Percentiles rank a stretch among this genome's conserved stretches.
Evolutionary conservation across 2,888 invertebrate species (phyloP).

Genomic region (Seira sanloemensis): DNA sequence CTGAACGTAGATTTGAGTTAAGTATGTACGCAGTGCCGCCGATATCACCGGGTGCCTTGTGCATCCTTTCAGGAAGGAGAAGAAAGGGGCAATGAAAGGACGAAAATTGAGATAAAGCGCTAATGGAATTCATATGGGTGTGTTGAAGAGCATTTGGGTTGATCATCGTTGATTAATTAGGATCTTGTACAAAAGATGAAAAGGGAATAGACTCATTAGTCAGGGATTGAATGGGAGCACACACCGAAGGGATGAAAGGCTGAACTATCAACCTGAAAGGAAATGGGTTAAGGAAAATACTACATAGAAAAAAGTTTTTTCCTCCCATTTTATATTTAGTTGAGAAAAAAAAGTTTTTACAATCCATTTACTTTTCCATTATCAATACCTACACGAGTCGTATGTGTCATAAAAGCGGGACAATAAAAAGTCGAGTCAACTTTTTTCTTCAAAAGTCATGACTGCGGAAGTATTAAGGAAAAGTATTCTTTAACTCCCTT

Average conservation of each 20-base stretch:
- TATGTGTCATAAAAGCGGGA: not conserved
- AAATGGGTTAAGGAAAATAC: not conserved
- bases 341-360: not conserved
- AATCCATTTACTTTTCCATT: conserved; percentile 4
- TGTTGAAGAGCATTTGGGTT: not conserved
- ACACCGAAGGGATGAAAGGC: not conserved
- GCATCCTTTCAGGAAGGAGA: too few species aligned
- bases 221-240: not conserved
- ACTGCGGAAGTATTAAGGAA: not conserved
- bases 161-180: conserved; percentile 1
- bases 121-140: not conserved
- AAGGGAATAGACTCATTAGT: conserved; percentile 1
- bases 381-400: conserved; percentile 4
- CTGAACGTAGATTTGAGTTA: not conserved
- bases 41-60: not conserved
- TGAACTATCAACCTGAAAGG: not conserved
- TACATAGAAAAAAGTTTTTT: not conserved
- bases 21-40: not conserved
- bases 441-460: not conserved
- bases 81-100: not conserved
- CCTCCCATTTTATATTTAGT: not conserved
- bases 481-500: conserved; percentile 37
- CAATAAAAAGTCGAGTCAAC: conserved; percentile 4
- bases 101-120: not conserved
- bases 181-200: not conserved